Evolutionary conservation across 2,113 vertebrate species (phyloP).

Genomic region (Vireo altiloquus): DNA sequence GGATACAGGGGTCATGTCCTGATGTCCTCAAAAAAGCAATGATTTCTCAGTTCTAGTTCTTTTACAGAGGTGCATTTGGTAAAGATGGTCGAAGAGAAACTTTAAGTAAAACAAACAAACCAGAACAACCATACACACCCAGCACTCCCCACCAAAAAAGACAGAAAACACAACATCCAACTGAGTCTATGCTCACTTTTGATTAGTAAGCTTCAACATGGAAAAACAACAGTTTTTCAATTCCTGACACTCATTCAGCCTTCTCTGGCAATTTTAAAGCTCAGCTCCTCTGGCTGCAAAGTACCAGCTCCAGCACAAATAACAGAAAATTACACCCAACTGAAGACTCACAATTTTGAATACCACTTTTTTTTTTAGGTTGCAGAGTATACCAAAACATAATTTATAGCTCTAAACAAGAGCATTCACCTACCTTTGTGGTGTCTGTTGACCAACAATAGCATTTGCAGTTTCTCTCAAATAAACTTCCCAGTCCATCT

Average conservation of each 20-base stretch:
- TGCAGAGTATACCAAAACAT: not conserved
- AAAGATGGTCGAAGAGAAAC: not conserved
- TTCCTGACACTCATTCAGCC: not conserved
- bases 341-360: not conserved
- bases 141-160: too few species aligned
- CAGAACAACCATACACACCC: not conserved
- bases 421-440: slow-evolving; percentile 80
- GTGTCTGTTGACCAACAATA: slow-evolving; percentile 91
- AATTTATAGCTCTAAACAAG: not conserved
- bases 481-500: slow-evolving; percentile 97
- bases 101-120: not conserved
- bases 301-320: not conserved
- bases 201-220: not conserved
- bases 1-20: not conserved
- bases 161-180: not conserved
- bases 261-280: not conserved
- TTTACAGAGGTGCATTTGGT: not conserved
- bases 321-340: not conserved
- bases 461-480: slow-evolving; percentile 92
- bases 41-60: not conserved
- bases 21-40: not conserved
- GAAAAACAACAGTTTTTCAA: not conserved
- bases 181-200: not conserved
- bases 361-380: not conserved
- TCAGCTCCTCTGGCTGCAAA: not conserved